Base-by-base conservation (phyloP, 2,113 vertebrate genomes). In the Esox niger region DNA sequence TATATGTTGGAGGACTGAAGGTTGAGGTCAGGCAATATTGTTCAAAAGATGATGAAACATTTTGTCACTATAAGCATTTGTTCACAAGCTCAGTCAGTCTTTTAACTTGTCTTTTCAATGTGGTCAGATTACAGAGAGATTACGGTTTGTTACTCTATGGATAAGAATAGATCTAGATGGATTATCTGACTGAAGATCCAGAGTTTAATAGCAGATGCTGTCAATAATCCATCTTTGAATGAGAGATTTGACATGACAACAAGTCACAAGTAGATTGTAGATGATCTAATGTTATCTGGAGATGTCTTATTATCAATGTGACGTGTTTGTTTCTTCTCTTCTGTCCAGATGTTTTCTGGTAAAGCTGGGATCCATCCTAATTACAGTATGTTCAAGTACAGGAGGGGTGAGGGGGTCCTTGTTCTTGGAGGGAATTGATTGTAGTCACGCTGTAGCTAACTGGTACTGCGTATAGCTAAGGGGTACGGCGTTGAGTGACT, bases 211-310 rank as follows among this genome's bases (percentile, higher is more conserved):
- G 66, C 67, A 67, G 77, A 86, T 84, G 79, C 79, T 71, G 71
- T 75, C 31, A 23, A 81, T 87, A 84, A 84, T 85, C 80, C 66
- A 89, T 83, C 78, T 83, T 73, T 75, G 79, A 81, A 83, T 77
- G 81, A 84, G 75, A 84, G 69, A 69, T 82, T 76, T 76, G 31
- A 70, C 71, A 71, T 73, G 65, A 84, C 73, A 83, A 79, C 80
- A 83, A 21, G n/a, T n/a, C 64, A 57, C 49, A 8, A 26, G 43
- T 56, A 15, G 11, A n/a, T n/a, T n/a, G n/a, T n/a, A n/a, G n/a
- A n/a, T n/a, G n/a, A 35, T 35, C 20, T 59, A 17, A 61, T 54
- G 13, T 65, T 72, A 33, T 59, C 43, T 72, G 2, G 26, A 27
- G 5, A 20, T 11, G 15, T 43, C 38, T 43, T 43, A 17, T 56